Conservation (phyloP, 2,888 invertebrate genomes). For the Melieria picta region DNA sequence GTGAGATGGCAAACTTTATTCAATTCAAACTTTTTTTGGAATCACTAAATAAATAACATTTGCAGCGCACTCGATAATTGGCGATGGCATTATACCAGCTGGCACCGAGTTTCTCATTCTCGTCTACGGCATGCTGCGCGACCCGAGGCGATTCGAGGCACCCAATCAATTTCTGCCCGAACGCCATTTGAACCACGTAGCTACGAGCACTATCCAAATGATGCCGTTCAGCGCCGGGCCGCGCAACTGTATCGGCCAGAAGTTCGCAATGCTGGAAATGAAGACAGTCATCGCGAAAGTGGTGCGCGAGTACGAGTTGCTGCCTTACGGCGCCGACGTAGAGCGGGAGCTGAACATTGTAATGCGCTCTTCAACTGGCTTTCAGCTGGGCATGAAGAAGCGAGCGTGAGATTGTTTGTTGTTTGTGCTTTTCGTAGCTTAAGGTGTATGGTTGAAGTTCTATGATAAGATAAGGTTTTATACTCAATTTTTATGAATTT, state of each 20-base stretch:
- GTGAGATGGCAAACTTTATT: constrained; percentile 39
- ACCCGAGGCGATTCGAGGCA: constrained; percentile 26
- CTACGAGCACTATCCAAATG: constrained; percentile 55
- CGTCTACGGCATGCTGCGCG: constrained; percentile 47
- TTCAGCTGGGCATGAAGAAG: constrained; percentile 45
- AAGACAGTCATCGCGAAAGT: constrained; percentile 45
- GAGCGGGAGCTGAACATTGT: constrained; percentile 41
- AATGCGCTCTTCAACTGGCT: constrained; percentile 47
- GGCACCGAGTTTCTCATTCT: constrained; percentile 47
- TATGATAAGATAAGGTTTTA: background rate
- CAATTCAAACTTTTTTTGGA: background rate
- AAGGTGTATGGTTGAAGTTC: background rate
- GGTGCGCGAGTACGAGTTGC: constrained; percentile 45
- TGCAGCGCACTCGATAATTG: constrained; percentile 43
- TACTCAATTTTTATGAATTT: background rate
- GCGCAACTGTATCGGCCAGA: constrained; percentile 63
- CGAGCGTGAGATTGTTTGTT: constrained; percentile 21
- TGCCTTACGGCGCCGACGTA: constrained; percentile 47
- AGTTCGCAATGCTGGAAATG: constrained; percentile 57
- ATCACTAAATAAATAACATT: background rate
- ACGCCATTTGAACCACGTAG: constrained; percentile 58
- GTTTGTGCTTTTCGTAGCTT: background rate
- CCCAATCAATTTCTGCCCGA: constrained; percentile 45
- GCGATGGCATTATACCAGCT: constrained; percentile 45
- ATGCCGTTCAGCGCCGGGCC: constrained; percentile 48